phyloP scores from a whole-genome alignment of 2,888 invertebrate species.

The Netelia melanura region DNA sequence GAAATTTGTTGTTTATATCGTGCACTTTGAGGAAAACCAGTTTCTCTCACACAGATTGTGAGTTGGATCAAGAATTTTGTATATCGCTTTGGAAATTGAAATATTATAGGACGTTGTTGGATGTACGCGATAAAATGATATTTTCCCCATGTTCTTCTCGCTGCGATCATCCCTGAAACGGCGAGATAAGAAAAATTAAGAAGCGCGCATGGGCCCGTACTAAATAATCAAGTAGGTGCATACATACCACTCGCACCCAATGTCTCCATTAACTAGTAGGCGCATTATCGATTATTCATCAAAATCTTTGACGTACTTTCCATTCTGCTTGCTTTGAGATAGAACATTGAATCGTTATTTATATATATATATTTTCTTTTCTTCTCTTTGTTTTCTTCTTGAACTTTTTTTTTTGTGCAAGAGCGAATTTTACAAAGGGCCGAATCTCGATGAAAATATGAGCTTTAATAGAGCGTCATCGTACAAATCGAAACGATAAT shows the following conservation, averaged over 20 bases:
- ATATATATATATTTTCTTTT: constrained; percentile 29
- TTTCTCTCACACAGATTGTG: background rate
- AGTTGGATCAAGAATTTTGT: background rate
- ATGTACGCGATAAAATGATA: constrained; percentile 34
- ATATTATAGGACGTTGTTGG: background rate
- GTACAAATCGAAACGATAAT: background rate
- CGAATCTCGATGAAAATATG: constrained; percentile 72
- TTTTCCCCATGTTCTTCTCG: constrained; percentile 53
- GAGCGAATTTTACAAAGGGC: constrained; percentile 40
- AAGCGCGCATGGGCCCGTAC: constrained; percentile 71
- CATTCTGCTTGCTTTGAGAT: constrained; percentile 43
- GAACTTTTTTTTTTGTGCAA: background rate
- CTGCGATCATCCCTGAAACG: constrained; percentile 62
- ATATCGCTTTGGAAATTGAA: background rate
- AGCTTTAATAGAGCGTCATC: constrained; percentile 23
- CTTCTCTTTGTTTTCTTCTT: no score
- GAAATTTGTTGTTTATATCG: background rate
- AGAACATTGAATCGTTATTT: constrained; percentile 29
- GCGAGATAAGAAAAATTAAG: constrained; percentile 56
- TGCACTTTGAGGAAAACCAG: background rate
- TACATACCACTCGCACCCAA: constrained; percentile 70
- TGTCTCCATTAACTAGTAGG: constrained; percentile 66
- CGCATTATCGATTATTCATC: constrained; percentile 52
- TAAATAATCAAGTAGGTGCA: constrained; percentile 72
- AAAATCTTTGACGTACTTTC: constrained; percentile 40